Percentiles rank a stretch among this genome's conserved stretches.
phyloP scores from a whole-genome alignment of 2,113 vertebrate species.

The Peromyscus californicus region DNA sequence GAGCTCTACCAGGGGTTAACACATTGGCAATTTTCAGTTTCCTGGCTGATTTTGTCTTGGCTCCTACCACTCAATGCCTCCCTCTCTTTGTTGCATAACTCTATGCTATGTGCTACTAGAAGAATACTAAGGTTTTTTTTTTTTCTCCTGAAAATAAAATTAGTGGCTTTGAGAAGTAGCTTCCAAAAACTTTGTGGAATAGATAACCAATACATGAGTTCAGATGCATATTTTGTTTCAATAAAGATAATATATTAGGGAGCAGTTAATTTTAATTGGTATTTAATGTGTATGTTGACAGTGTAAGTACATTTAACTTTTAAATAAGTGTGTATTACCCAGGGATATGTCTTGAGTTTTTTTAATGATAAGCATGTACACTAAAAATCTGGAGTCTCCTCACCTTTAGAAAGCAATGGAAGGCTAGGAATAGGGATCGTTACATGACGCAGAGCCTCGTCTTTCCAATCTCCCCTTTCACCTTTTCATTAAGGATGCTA shows the following conservation, averaged over 20 bases:
- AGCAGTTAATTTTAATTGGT: slow-evolving; percentile 18
- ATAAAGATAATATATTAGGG: background rate
- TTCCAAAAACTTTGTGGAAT: background rate
- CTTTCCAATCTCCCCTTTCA: background rate
- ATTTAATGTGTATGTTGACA: background rate
- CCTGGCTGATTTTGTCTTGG: background rate
- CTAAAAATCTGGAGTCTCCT: background rate
- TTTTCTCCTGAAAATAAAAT: slow-evolving; percentile 55
- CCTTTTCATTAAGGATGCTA: background rate
- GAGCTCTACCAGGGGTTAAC: background rate
- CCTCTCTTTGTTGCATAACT: slow-evolving; percentile 30
- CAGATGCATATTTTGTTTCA: slow-evolving; percentile 43
- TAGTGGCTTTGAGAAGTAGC: background rate
- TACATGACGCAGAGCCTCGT: background rate
- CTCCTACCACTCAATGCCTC: background rate
- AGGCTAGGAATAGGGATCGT: background rate
- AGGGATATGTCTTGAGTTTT: background rate
- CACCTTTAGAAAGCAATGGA: background rate
- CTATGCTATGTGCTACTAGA: background rate
- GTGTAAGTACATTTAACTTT: background rate
- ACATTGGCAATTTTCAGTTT: background rate
- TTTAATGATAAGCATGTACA: background rate
- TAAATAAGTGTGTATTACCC: background rate
- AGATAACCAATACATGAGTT: background rate
- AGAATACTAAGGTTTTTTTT: background rate